Conservation (phyloP, 2,113 vertebrate species). For the Drymodes brunneopygia region DNA sequence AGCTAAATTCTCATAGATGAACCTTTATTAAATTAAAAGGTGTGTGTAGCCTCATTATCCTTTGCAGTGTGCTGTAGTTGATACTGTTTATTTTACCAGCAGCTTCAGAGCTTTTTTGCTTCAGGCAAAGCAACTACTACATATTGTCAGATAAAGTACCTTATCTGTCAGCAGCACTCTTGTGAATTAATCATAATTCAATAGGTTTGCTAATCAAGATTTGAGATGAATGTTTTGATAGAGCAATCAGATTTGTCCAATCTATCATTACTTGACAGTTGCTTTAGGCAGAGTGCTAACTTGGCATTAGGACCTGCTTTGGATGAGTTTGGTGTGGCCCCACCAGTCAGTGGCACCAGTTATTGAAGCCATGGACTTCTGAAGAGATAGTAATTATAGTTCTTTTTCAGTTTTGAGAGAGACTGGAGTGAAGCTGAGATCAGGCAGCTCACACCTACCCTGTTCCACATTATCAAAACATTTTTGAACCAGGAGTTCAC, state of each 20-base stretch:
- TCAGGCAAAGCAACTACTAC: constrained; percentile 76
- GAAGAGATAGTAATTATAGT: not conserved
- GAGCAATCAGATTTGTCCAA: constrained; percentile 88
- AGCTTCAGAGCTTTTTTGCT: constrained; percentile 72
- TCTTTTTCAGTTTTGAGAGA: not conserved
- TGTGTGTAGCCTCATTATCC: constrained; percentile 22
- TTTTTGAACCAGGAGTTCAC: constrained; percentile 55
- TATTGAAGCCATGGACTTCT: not conserved
- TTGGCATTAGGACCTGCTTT: constrained; percentile 73
- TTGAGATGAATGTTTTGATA: constrained; percentile 93
- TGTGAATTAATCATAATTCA: constrained; percentile 91
- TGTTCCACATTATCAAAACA: not conserved
- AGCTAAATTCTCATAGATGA: constrained; percentile 2
- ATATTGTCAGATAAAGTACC: constrained; percentile 83
- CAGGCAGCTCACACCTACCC: not conserved
- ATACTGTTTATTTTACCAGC: constrained; percentile 80
- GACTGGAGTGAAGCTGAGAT: not conserved
- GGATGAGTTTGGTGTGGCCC: constrained; percentile 47
- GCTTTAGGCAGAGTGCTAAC: constrained; percentile 76
- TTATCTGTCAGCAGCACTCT: constrained; percentile 86
- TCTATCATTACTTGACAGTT: constrained; percentile 84
- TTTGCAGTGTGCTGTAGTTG: constrained; percentile 52
- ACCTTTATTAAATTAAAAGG: constrained; percentile 60
- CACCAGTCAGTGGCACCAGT: not conserved
- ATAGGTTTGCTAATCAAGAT: constrained; percentile 92